Evolutionary conservation across 2,888 invertebrate genomes (phyloP), one percentile per base, ranked within the genome.

Genomic region (Ephialtes manifestator): DNA sequence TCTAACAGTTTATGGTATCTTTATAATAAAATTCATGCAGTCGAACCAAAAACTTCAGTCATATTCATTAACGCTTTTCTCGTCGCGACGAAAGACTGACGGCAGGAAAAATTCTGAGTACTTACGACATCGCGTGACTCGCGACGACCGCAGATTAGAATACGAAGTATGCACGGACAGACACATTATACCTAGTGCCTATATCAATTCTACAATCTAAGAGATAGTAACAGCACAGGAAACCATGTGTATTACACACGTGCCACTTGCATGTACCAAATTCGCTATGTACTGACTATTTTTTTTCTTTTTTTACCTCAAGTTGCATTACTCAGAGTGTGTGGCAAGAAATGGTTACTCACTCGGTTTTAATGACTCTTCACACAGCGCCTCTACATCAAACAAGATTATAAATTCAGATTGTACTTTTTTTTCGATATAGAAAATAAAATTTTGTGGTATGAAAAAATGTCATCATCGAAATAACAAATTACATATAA

Each of bases 71-170:
- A 46, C n/a, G 65, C 2, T n/a, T 43, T 65, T 8, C 8, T 70
- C 28, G 51, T 28, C 51, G 39, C 58, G 31, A 65, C 13, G 43
- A 18, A 11, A 5, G 39, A 77, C 39, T 39, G 74, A n/a, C 70
- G 63, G 60, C 53, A 18, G 53, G 53, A 55, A 55, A 75, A 84
- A 80, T 84, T 76, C 48, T 71, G 48, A 79, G 55, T 71, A 68
- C 60, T 79, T 83, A 74, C 79, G 75, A 79, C 76, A 74, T 83
- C 83, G 83, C 74, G 81, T 81, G 81, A 84, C 77, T 65, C 76
- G 4, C 39, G 43, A 28, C 60, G 60, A 43, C 35, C 31, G 53
- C 48, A 55, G 68, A 81, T 84, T 67, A 70, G 48, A 71, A 76
- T 76, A 46, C 76, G 24, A 70, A 68, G 72, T 81, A 71, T 58